A percentile compares a stretch with the other conserved stretches of the same genome.
These are phyloP conservation scores for Sceliomorpha sp. DNA, from an alignment of 2,888 invertebrate genomes.

Conservation along the genomic window DNA sequence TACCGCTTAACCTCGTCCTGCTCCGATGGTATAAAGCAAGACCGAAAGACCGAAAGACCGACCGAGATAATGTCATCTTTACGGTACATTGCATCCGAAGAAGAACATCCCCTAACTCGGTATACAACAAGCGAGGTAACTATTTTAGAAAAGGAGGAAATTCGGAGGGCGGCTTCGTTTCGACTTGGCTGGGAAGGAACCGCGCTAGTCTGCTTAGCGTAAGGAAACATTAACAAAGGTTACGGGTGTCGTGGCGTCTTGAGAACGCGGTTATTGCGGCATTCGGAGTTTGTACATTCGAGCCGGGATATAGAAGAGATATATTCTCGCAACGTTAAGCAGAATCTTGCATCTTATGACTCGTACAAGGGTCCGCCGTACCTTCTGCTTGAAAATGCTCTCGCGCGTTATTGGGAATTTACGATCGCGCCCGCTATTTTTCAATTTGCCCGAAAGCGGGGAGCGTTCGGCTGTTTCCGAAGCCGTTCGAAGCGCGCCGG, in stretches of 20 bases:
- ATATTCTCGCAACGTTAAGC: constrained; percentile 33
- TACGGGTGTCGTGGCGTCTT: constrained; percentile 32
- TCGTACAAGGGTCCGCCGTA: constrained; percentile 20
- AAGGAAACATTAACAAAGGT: constrained; percentile 43
- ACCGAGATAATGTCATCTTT: constrained; percentile 11
- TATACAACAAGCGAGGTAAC: constrained; percentile 5
- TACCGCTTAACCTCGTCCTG: too few relatives aligned
- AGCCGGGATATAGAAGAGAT: constrained; percentile 24
- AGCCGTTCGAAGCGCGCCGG: too few relatives aligned
- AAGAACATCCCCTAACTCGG: constrained; percentile 8
- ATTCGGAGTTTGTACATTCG: constrained; percentile 34
- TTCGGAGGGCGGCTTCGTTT: constrained; percentile 13
- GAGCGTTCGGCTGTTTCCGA: too few relatives aligned
- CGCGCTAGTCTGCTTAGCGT: constrained; percentile 25
- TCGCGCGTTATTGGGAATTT: constrained; percentile 15
- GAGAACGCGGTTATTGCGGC: constrained; percentile 36
- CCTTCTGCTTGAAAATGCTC: constrained; percentile 21
- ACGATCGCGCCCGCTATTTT: constrained; percentile 15
- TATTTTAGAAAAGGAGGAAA: constrained; percentile 20
- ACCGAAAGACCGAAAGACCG: constrained; percentile 11
- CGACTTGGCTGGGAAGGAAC: constrained; percentile 13
- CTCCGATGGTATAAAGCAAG: constrained; percentile 4
- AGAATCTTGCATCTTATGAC: constrained; percentile 35
- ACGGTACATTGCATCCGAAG: not conserved
- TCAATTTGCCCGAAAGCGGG: not conserved